These are phyloP conservation scores for Lagopus leucura DNA, from an alignment of 2,113 vertebrate genomes.

Conservation along the genomic window DNA sequence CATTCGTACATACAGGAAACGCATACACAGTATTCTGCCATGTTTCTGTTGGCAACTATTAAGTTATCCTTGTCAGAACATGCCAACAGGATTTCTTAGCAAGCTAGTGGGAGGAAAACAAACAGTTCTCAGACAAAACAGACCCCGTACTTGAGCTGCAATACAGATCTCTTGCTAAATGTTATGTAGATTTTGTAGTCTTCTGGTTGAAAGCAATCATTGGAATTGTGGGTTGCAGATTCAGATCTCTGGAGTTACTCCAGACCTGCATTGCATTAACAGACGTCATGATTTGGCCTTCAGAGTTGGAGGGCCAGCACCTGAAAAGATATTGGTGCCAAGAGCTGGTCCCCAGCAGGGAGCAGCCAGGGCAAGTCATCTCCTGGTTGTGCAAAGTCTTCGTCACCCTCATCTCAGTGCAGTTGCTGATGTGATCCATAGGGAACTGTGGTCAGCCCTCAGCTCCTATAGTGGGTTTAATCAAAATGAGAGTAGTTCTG, in stretches of 20 bases:
- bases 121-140: constrained; percentile 73
- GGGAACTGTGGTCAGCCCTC: background rate
- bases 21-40: constrained; percentile 65
- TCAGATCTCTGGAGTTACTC: constrained; percentile 22
- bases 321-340: background rate
- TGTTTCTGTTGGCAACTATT: constrained; percentile 81
- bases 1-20: constrained; percentile 75
- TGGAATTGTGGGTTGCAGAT: background rate
- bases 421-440: background rate
- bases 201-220: background rate
- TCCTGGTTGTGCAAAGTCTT: background rate
- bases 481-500: background rate
- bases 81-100: constrained; percentile 78
- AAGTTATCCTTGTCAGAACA: constrained; percentile 76
- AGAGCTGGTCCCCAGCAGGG: background rate
- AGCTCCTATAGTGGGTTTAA: background rate
- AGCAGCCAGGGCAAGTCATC: rapidly evolving
- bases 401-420: background rate
- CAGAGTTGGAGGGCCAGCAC: background rate
- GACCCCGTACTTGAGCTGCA: constrained; percentile 43
- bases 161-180: constrained; percentile 36
- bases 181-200: background rate
- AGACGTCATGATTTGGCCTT: constrained; percentile 19
- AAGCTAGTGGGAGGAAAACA: constrained; percentile 73
- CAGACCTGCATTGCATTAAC: background rate